Conservation (phyloP, 2,888 invertebrate genomes). For the Drosophila setosimentum region DNA sequence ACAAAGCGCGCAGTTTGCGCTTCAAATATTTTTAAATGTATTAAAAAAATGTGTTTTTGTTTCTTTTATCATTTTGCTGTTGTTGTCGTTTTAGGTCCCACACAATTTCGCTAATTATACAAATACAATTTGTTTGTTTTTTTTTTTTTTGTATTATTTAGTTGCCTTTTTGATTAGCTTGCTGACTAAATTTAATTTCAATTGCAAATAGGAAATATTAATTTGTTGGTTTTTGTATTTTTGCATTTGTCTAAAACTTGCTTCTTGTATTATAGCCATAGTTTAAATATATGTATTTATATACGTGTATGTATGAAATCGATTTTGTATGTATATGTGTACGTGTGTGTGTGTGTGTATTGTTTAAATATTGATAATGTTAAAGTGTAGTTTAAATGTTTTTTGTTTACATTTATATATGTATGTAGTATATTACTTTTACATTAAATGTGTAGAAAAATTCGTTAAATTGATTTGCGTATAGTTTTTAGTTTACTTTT, state of each 20-base stretch:
- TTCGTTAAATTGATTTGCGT: slow-evolving; percentile 81
- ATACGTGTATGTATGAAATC: slow-evolving; percentile 23
- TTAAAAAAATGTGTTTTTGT: slow-evolving; percentile 13
- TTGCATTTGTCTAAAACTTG: slow-evolving; percentile 53
- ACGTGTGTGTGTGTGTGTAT: slow-evolving; percentile 9
- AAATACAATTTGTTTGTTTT: slow-evolving; percentile 55
- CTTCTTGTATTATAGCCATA: slow-evolving; percentile 43
- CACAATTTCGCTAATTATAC: slow-evolving; percentile 75
- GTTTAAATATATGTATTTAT: slow-evolving; percentile 41
- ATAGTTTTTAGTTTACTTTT: slow-evolving; percentile 47
- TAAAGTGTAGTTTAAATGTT: slow-evolving; percentile 46
- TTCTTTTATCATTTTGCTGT: slow-evolving; percentile 28
- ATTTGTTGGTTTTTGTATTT: slow-evolving; percentile 30
- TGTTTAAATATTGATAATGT: slow-evolving; percentile 42
- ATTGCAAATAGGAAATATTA: slow-evolving; percentile 74
- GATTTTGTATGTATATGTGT: slow-evolving; percentile 28
- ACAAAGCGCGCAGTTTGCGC: slow-evolving; percentile 31
- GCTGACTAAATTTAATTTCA: slow-evolving; percentile 72
- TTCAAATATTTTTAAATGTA: slow-evolving; percentile 5
- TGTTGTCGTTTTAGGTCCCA: slow-evolving; percentile 70
- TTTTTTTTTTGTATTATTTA: slow-evolving; percentile 49
- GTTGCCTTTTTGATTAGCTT: slow-evolving; percentile 70
- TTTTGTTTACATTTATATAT: slow-evolving; percentile 45
- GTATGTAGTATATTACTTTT: slow-evolving; percentile 61
- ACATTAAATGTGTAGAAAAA: slow-evolving; percentile 80